These are phyloP conservation scores for Lithobates sylvaticus DNA, from an alignment of 2,797 vertebrate genomes.

Conservation along the genomic window DNA sequence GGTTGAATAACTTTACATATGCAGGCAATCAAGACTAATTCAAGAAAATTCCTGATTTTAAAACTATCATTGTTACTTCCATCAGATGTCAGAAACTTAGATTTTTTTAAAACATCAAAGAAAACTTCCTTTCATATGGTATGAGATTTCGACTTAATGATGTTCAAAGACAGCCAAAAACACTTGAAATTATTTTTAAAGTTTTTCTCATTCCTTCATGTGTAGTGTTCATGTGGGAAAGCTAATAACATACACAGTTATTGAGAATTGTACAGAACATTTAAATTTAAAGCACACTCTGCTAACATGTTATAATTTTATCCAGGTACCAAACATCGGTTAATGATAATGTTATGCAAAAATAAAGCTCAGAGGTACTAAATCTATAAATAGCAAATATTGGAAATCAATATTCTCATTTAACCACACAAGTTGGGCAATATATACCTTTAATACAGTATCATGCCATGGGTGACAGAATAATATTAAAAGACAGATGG, in stretches of 20 bases:
- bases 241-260: too few species aligned
- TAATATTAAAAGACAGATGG: background rate
- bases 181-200: background rate
- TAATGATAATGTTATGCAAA: too few species aligned
- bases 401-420: too few species aligned
- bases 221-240: background rate
- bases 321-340: background rate
- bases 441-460: too few species aligned
- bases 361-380: too few species aligned
- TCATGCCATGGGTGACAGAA: background rate
- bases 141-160: background rate
- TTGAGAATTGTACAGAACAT: too few species aligned
- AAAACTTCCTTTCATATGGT: background rate
- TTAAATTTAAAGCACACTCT: background rate
- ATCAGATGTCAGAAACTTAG: background rate
- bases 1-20: background rate
- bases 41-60: background rate
- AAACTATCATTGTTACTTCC: too few species aligned
- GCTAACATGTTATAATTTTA: background rate
- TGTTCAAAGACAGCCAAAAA: background rate
- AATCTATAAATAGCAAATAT: too few species aligned
- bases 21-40: background rate
- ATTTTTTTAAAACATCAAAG: background rate
- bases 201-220: background rate
- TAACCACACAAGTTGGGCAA: too few species aligned